Base-by-base conservation (phyloP, 2,888 invertebrate species). In the Fissipunctia ypsillon region DNA sequence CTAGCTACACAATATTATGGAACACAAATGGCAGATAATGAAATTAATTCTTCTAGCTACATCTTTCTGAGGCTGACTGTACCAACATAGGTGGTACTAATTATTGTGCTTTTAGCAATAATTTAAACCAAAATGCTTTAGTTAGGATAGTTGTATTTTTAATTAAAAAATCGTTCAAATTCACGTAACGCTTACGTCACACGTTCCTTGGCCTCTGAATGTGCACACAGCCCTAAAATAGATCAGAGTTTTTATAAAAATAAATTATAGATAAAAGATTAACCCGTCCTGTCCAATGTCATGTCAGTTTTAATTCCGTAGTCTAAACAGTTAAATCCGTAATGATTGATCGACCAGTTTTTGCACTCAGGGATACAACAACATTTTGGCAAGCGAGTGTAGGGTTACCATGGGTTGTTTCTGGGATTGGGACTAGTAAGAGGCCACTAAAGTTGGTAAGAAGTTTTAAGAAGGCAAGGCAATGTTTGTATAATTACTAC, bases 261-360 rank as follows among this genome's bases (percentile, higher is more conserved):
- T 67, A 69, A 56, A 65, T 67, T 54, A 19, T n/a, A 35, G 43
- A 50, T 67, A 66, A 82, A 78, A 80, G 50, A 70, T 61, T 71
- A 52, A 60, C 61, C 25, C 25, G 65, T 73, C 72, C 60, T 66
- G 61, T 77, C 10, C 48, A n/a, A 69, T 91, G 89, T 90, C 92
- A 90, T 90, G 91, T 83, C 86, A 83, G 84, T 88, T 89, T 92
- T 93, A 92, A 93, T 92, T 93, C 91, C 87, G 88, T 86, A 81
- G 87, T 82, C 88, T 84, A 87, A 87, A 87, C 84, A 90, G 90
- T 86, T 90, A 92, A 93, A 93, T 91, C 93, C 92, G 75, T 70
- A 87, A 92, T 94, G 95, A 94, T 94, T 93, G 95, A 95, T 95
- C 87, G 93, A 90, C 90, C 86, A 87, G 87, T 90, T 87, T 89